Percentiles rank a stretch among this genome's conserved stretches.
These are phyloP conservation scores for Tinea semifulvella DNA, from an alignment of 2,888 invertebrate species.

Conservation along the genomic window DNA sequence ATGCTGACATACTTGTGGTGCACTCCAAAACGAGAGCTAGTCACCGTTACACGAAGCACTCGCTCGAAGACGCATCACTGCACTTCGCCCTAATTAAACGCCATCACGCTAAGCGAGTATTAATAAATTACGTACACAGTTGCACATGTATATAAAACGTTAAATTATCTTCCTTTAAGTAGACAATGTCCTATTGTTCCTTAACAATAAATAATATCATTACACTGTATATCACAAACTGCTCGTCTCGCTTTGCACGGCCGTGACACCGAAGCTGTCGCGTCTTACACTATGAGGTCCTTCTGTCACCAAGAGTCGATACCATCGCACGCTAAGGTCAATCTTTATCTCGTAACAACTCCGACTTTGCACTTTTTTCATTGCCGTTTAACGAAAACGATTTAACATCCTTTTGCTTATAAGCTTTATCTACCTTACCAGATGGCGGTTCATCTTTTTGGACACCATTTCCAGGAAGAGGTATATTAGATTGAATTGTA, in stretches of 20 bases:
- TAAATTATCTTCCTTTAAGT: background rate
- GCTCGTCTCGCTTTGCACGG: conserved; percentile 23
- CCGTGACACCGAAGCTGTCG: conserved; percentile 8
- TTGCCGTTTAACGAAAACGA: conserved; percentile 55
- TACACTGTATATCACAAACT: conserved; percentile 61
- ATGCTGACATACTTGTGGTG: conserved; percentile 23
- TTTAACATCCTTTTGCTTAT: conserved; percentile 55
- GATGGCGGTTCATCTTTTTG: conserved; percentile 47
- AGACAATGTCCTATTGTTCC: conserved; percentile 28
- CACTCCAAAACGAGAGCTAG: conserved; percentile 46
- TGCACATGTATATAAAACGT: background rate
- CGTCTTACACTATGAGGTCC: background rate
- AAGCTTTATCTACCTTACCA: conserved; percentile 60
- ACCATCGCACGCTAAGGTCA: conserved; percentile 35
- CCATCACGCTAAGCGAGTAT: conserved; percentile 9
- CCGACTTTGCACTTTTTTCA: conserved; percentile 64
- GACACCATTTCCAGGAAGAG: conserved; percentile 8
- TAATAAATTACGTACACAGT: background rate
- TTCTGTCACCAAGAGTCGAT: conserved; percentile 32
- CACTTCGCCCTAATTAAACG: conserved; percentile 18
- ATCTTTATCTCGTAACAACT: conserved; percentile 61
- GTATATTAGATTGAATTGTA: conserved; percentile 25
- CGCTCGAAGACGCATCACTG: conserved; percentile 31
- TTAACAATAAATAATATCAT: conserved; percentile 41
- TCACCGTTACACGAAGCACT: conserved; percentile 48